Percentiles rank a stretch among this genome's conserved stretches.
These are phyloP conservation scores for Amphipyra berbera DNA, from an alignment of 2,888 invertebrate genomes.

Conservation along the genomic window DNA sequence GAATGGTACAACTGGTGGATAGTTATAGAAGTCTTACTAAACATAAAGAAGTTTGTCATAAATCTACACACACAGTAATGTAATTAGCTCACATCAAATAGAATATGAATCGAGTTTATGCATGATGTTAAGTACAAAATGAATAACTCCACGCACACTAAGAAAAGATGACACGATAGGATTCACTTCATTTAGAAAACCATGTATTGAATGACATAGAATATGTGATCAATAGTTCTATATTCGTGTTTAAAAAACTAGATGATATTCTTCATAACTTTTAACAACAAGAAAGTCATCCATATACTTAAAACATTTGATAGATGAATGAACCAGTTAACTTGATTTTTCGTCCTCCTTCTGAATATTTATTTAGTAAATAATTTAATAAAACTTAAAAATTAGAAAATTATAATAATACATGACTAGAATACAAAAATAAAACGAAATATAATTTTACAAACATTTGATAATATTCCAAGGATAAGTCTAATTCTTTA, in stretches of 20 bases:
- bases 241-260: too few relatives aligned
- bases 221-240: too few relatives aligned
- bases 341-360: neutral
- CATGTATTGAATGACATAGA: too few relatives aligned
- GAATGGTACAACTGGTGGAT: neutral
- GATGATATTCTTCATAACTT: too few relatives aligned
- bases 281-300: too few relatives aligned
- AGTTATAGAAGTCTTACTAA: neutral
- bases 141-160: conserved; percentile 8
- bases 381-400: neutral
- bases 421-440: neutral
- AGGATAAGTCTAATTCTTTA: neutral
- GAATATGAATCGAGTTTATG: neutral
- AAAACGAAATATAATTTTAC: neutral
- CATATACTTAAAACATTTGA: too few relatives aligned
- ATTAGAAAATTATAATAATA: neutral
- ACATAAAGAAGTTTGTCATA: conserved; percentile 1
- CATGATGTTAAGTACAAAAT: conserved; percentile 13
- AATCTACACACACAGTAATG: conserved; percentile 21
- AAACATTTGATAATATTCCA: conserved; percentile 4
- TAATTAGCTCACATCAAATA: conserved; percentile 21
- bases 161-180: neutral
- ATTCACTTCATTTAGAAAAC: too few relatives aligned
- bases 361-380: neutral
- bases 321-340: neutral